phyloP scores from a whole-genome alignment of 1,140 invertebrate species.

The Archivesica marissinica region DNA sequence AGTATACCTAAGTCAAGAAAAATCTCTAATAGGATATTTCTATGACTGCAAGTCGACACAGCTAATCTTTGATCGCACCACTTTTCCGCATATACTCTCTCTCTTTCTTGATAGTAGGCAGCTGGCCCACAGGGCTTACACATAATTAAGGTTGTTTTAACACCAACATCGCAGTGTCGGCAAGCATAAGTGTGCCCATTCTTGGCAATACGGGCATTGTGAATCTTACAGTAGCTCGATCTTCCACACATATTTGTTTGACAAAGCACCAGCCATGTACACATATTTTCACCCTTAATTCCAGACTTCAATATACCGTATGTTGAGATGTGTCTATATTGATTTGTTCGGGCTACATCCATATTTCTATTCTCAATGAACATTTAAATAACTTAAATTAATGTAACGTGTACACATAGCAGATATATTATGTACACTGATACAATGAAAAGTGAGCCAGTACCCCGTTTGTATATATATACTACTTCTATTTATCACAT shows the following conservation, averaged over 20 bases:
- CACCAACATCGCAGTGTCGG: background rate
- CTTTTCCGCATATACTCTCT: too few species aligned
- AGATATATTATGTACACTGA: too few species aligned
- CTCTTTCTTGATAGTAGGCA: background rate
- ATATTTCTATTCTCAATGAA: too few species aligned
- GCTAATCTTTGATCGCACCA: background rate
- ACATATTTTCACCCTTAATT: background rate
- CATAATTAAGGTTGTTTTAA: background rate
- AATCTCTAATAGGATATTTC: too few species aligned
- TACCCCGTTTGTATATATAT: too few species aligned
- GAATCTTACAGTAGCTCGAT: slow-evolving; percentile 27
- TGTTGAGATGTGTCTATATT: too few species aligned
- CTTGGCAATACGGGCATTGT: background rate
- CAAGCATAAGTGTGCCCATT: background rate
- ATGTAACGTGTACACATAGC: too few species aligned
- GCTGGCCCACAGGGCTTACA: background rate
- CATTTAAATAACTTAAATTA: too few species aligned
- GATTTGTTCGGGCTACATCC: too few species aligned
- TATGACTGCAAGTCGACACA: background rate
- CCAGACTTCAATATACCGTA: too few species aligned
- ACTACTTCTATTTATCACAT: too few species aligned
- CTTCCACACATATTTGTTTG: background rate
- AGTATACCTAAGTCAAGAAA: background rate
- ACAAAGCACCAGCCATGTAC: background rate
- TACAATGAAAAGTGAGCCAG: too few species aligned